Percentiles rank a stretch among this genome's conserved stretches.
Evolutionary conservation across 2,888 invertebrate species (phyloP).

Genomic region (Elegia similella): DNA sequence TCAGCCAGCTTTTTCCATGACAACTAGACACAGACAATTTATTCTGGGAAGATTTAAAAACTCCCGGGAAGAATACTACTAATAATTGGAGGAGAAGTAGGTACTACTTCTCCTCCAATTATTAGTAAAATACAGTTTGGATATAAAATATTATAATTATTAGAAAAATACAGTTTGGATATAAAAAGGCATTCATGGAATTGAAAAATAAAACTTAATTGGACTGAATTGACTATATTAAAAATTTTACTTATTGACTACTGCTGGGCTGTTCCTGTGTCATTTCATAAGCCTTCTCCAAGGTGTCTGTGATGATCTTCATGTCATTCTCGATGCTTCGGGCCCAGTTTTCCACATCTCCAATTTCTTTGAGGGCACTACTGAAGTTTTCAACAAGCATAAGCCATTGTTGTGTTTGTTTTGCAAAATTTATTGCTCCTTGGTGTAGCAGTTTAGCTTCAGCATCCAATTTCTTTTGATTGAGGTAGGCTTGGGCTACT

Average conservation of each 20-base stretch:
- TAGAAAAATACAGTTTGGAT: no score
- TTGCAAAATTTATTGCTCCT: conserved; percentile 96
- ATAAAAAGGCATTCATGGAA: no score
- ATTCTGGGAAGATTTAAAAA: no score
- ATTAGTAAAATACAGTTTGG: no score
- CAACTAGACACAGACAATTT: no score
- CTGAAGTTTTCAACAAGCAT: conserved; percentile 93
- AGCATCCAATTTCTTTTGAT: conserved; percentile 98
- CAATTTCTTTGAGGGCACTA: conserved; percentile 95
- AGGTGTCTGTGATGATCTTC: conserved; percentile 93
- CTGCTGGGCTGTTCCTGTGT: conserved; percentile 58
- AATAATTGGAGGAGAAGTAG: no score
- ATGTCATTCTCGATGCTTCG: conserved; percentile 98
- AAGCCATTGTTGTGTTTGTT: conserved; percentile 99
- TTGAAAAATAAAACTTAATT: no score
- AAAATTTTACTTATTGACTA: conserved; percentile 1
- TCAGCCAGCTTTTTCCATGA: no score
- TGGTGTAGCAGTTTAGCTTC: conserved; percentile 97
- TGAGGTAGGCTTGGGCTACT: conserved; percentile 98
- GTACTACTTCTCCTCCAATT: no score
- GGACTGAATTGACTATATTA: background rate
- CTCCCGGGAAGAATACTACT: no score
- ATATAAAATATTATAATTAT: no score
- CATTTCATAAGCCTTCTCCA: conserved; percentile 96
- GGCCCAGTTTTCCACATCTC: conserved; percentile 99